Percentiles rank a stretch among this genome's conserved stretches.
Conservation (phyloP, 2,113 vertebrate species). For the Mormyrus iriodes region DNA sequence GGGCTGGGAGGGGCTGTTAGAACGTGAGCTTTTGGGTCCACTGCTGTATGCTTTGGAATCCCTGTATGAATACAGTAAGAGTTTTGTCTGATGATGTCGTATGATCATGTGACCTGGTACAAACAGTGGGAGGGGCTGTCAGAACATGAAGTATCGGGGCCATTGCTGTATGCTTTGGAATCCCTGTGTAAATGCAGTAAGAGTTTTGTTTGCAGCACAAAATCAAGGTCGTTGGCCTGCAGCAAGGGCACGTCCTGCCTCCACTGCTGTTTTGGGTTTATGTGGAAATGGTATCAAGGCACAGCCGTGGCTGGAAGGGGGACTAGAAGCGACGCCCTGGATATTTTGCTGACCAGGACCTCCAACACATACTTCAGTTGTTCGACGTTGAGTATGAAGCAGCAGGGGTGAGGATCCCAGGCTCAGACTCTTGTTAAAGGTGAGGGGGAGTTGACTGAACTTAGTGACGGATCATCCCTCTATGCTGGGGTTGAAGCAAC, state of each 20-base stretch:
- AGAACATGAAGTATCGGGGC: neutral
- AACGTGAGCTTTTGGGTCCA: neutral
- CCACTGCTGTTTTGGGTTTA: neutral
- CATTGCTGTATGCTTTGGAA: neutral
- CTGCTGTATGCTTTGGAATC: neutral
- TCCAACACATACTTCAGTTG: neutral
- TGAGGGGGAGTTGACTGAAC: neutral
- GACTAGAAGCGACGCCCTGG: neutral
- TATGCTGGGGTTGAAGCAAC: neutral
- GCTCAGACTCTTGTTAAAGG: neutral
- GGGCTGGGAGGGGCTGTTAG: neutral
- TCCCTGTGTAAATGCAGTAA: neutral
- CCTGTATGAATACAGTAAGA: too few species aligned
- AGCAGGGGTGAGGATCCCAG: neutral
- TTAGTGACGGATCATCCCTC: neutral
- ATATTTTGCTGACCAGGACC: neutral
- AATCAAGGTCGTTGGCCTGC: neutral
- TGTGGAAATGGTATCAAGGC: neutral
- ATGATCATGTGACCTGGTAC: neutral
- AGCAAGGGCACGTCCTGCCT: neutral
- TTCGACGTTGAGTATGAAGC: neutral
- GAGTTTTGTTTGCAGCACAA: neutral
- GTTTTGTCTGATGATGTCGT: neutral
- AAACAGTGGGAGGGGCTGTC: neutral
- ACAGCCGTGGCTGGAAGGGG: neutral